phyloP scores from a whole-genome alignment of 2,888 invertebrate genomes.

The Pyrocoelia pectoralis region DNA sequence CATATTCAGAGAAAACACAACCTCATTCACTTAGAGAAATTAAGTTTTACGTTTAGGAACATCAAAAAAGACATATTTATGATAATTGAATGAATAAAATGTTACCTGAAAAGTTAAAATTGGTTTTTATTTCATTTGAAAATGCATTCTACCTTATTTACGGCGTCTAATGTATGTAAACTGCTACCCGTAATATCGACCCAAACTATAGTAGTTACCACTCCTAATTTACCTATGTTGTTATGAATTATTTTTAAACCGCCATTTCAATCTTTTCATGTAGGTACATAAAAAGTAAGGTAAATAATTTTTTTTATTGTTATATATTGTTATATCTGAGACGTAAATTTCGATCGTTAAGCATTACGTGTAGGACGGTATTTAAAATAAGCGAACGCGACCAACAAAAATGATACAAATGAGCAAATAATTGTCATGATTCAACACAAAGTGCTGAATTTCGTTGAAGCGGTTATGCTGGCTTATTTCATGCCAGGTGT shows the following conservation, averaged over 20 bases:
- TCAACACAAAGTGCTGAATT: conserved; percentile 14
- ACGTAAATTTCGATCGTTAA: neutral
- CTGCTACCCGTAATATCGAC: conserved; percentile 50
- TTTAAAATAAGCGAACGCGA: conserved; percentile 5
- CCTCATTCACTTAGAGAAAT: conserved; percentile 55
- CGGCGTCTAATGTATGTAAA: conserved; percentile 58
- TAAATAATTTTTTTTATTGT: no score
- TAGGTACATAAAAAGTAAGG: neutral
- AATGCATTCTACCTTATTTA: conserved; percentile 53
- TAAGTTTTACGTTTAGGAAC: conserved; percentile 55
- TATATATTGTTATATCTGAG: neutral
- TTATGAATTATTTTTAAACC: conserved; percentile 8
- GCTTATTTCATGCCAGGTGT: neutral
- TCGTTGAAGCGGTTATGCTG: conserved; percentile 6
- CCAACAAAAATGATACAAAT: conserved; percentile 15
- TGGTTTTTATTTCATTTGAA: conserved; percentile 53
- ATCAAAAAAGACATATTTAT: conserved; percentile 58
- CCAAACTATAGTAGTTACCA: conserved; percentile 30
- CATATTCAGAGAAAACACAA: conserved; percentile 44
- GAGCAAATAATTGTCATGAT: conserved; percentile 24
- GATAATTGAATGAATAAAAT: conserved; percentile 60
- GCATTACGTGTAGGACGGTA: neutral
- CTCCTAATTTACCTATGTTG: conserved; percentile 22
- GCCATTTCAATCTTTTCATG: neutral
- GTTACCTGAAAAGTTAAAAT: conserved; percentile 58